Conservation (phyloP, 2,888 invertebrate genomes). For the Ecdyonurus torrentis region DNA sequence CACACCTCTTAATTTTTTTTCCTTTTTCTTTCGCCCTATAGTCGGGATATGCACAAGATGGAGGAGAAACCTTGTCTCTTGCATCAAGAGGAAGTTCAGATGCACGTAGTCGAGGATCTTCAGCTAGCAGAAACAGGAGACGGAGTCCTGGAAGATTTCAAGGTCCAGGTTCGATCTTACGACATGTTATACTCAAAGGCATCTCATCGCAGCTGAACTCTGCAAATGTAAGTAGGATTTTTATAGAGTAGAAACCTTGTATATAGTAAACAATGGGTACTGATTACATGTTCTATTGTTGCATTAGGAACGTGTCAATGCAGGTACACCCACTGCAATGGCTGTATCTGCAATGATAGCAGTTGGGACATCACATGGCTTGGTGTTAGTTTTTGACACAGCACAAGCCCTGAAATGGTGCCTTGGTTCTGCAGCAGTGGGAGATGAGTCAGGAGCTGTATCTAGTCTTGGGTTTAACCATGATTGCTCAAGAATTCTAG, state of each 20-base stretch:
- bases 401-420: conserved; percentile 85
- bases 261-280: too few species aligned
- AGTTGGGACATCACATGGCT: conserved; percentile 90
- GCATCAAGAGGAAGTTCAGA: conserved; percentile 21
- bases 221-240: conserved; percentile 47
- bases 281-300: too few species aligned
- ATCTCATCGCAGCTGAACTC: conserved; percentile 77
- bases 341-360: conserved; percentile 62
- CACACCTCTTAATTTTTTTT: background rate
- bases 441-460: conserved; percentile 43
- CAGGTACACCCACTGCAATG: conserved; percentile 74
- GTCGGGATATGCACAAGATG: conserved; percentile 4
- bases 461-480: conserved; percentile 62
- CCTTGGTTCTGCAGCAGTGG: conserved; percentile 42
- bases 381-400: conserved; percentile 69
- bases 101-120: conserved; percentile 19
- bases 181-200: conserved; percentile 68
- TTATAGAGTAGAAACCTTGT: background rate
- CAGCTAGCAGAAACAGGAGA: conserved; percentile 31
- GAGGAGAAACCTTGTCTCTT: conserved; percentile 18
- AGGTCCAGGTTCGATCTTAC: conserved; percentile 44
- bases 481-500: conserved; percentile 70
- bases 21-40: too few species aligned
- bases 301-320: conserved; percentile 81
- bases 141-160: conserved; percentile 28